Conservation (phyloP, 1,140 invertebrate species). For the Apocrypta bakeri region DNA sequence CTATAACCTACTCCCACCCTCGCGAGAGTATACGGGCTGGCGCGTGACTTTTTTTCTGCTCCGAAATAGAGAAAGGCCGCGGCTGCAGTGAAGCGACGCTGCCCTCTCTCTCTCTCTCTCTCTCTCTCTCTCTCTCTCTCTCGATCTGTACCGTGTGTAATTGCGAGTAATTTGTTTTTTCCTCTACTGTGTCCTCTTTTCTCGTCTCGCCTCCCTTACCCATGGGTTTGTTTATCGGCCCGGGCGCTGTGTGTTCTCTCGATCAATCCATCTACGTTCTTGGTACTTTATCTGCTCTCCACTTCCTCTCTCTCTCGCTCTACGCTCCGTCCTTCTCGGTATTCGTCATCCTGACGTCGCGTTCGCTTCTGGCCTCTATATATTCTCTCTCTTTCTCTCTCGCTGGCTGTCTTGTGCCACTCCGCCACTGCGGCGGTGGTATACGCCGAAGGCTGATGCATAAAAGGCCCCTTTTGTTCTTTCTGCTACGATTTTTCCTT, state of each 20-base stretch:
- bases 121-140: not conserved
- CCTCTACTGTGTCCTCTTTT: not conserved
- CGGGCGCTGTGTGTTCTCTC: slow-evolving; percentile 18
- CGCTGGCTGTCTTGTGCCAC: not conserved
- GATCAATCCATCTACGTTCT: slow-evolving; percentile 38
- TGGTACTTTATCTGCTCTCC: slow-evolving; percentile 43
- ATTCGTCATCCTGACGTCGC: slow-evolving; percentile 52
- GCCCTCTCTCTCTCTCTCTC: not conserved
- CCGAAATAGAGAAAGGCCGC: slow-evolving; percentile 12
- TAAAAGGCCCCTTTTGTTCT: slow-evolving; percentile 50
- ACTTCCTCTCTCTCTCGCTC: slow-evolving; percentile 30
- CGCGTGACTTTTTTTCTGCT: slow-evolving; percentile 36
- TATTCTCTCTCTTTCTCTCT: not conserved
- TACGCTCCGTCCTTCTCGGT: slow-evolving; percentile 27
- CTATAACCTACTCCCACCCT: slow-evolving; percentile 20
- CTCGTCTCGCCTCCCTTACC: slow-evolving; percentile 14
- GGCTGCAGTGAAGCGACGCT: not conserved
- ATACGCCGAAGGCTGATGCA: slow-evolving; percentile 22
- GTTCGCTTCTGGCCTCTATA: not conserved
- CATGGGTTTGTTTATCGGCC: slow-evolving; percentile 34
- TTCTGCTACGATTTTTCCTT: slow-evolving; percentile 39
- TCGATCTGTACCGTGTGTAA: not conserved
- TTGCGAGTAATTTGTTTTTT: slow-evolving; percentile 43
- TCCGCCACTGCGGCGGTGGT: not conserved
- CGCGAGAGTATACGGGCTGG: not conserved